Conservation (phyloP, 2,113 vertebrate species). For the Charina bottae region DNA sequence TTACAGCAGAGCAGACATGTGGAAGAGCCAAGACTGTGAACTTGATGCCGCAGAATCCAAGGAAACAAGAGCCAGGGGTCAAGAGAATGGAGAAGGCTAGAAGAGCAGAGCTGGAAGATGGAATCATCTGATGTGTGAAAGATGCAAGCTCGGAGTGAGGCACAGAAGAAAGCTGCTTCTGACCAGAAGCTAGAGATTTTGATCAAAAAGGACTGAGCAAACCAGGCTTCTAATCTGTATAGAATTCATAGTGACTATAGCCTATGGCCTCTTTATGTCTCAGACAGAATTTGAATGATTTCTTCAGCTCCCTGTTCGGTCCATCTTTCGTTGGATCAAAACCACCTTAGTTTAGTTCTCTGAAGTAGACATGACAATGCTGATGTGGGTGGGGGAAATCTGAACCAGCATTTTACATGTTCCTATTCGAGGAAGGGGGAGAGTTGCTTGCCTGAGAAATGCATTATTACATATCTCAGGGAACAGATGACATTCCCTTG, state of each 20-base stretch:
- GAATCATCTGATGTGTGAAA: not conserved
- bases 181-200: not conserved
- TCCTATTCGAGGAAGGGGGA: not conserved
- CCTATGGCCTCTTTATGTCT: conserved; percentile 29
- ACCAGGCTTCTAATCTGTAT: not conserved
- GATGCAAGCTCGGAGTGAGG: not conserved
- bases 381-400: conserved; percentile 39
- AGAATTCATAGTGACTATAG: not conserved
- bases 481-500: conserved; percentile 61
- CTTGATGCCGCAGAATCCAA: not conserved
- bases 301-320: conserved; percentile 48
- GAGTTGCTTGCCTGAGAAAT: conserved; percentile 52
- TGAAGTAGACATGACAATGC: conserved; percentile 13
- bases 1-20: not conserved
- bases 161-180: not conserved
- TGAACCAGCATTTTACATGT: conserved; percentile 17
- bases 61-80: not conserved
- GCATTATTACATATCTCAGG: conserved; percentile 55
- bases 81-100: not conserved
- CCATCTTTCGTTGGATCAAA: not conserved
- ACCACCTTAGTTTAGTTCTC: not conserved
- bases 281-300: conserved; percentile 33
- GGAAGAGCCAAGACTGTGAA: not conserved
- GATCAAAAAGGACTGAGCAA: not conserved
- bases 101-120: not conserved